Base-by-base conservation (phyloP, 53 echinoderm and acorn worm species). In the Patiria pectinifera region DNA sequence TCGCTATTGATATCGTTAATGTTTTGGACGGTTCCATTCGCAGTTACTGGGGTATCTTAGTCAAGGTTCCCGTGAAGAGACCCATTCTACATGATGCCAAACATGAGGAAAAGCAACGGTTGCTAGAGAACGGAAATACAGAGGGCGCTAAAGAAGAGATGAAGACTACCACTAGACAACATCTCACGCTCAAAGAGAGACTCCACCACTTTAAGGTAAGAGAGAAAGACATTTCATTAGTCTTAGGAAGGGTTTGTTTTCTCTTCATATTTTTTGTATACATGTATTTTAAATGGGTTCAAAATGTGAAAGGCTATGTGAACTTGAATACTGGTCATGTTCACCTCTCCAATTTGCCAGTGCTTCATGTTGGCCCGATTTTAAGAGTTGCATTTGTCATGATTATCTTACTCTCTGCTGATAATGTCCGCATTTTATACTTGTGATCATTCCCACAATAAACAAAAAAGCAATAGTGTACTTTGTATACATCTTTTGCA, bases 31-130 rank as follows among this genome's bases (percentile, higher is more conserved):
- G 66, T 66, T 66, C 19, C 66, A 66, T 35, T 26, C 21, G 80
- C 47, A 80, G 80, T 80, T 80, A 80, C 80, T 80, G 80, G 80
- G 45, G 80, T 80, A 46, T 80, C 8, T 47, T 80, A 47, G 80
- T 80, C 80, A 80, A 18, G 45, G 26, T 19, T 47, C 48, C 80
- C 18, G 43, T 46, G 11, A 5, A 8, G 43, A 80, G 80, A 48
- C 80, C 43, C 18, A 80, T 9, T 76, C 18, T 45, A 47, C 47
- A 46, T 15, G 48, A 13, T 14, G 80, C 11, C 10, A 80, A 35
- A 15, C 43, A 80, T 19, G 80, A 80, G 48, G 47, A 80, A 18
- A 44, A 18, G 43, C 45, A 80, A 45, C 13, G 18, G 19, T 44
- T 80, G 45, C 10, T 80, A 2, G 80, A 47, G 18, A 45, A 46